Conservation (phyloP, 2,888 invertebrate genomes). For the Chouioia cunea region DNA sequence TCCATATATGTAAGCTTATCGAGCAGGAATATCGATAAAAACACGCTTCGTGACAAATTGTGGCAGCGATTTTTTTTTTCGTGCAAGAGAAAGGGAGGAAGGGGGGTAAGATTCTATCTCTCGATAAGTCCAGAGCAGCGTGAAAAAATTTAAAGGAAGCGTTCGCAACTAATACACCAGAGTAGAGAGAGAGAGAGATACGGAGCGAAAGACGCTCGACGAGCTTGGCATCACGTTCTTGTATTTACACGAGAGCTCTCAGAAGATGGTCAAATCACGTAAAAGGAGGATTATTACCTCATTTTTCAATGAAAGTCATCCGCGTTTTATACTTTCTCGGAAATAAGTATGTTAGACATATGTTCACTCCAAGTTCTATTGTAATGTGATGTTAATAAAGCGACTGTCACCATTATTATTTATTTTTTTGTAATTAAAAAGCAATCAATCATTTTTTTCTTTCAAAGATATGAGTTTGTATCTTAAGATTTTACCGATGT, state of each 20-base stretch:
- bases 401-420: no score
- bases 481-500: no score
- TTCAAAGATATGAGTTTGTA: no score
- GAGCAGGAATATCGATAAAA: conserved; percentile 33
- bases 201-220: conserved; percentile 3
- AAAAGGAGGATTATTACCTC: not conserved
- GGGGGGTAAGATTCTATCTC: conserved; percentile 19
- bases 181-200: not conserved
- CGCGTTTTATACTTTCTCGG: no score
- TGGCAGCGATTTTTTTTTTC: conserved; percentile 25
- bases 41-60: conserved; percentile 38
- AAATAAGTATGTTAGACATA: no score
- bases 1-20: conserved; percentile 29
- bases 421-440: no score
- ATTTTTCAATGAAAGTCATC: no score
- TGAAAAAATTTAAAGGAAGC: conserved; percentile 38
- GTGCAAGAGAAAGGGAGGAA: not conserved
- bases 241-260: conserved; percentile 18
- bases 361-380: no score
- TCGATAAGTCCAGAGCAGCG: conserved; percentile 29
- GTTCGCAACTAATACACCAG: not conserved
- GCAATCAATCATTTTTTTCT: no score
- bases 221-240: conserved; percentile 36
- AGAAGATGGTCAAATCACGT: not conserved
- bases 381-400: no score